Conservation (phyloP, 2,113 vertebrate genomes). For the Henicopernis longicauda region DNA sequence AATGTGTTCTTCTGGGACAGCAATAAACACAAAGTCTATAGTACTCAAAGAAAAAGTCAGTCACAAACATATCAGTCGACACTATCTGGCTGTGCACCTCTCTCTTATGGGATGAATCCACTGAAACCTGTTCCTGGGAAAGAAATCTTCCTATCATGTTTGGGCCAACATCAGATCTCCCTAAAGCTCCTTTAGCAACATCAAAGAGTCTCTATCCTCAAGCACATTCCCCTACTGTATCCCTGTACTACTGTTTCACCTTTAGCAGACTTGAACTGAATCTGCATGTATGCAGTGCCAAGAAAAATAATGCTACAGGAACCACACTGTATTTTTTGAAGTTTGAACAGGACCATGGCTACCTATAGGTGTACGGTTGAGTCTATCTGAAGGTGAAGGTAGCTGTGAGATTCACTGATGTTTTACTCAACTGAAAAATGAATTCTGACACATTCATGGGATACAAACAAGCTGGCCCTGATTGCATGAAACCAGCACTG, state of each 20-base stretch:
- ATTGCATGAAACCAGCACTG: not conserved
- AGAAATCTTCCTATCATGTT: not conserved
- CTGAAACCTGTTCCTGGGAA: not conserved
- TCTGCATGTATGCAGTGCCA: not conserved
- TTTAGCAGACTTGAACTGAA: not conserved
- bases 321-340: not conserved
- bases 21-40: not conserved
- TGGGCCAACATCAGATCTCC: not conserved
- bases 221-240: accelerated
- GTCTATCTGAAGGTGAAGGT: not conserved
- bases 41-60: not conserved
- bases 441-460: not conserved
- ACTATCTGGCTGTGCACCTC: not conserved
- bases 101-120: not conserved
- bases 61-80: not conserved
- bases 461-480: not conserved
- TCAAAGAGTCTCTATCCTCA: not conserved
- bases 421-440: not conserved
- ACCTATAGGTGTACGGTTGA: not conserved
- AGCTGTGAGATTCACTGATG: not conserved
- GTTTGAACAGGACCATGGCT: not conserved
- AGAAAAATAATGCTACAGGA: not conserved
- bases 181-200: not conserved
- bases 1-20: not conserved
- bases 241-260: not conserved